These are phyloP conservation scores for Ophion obscuratus DNA, from an alignment of 2,888 invertebrate genomes.

Conservation along the genomic window DNA sequence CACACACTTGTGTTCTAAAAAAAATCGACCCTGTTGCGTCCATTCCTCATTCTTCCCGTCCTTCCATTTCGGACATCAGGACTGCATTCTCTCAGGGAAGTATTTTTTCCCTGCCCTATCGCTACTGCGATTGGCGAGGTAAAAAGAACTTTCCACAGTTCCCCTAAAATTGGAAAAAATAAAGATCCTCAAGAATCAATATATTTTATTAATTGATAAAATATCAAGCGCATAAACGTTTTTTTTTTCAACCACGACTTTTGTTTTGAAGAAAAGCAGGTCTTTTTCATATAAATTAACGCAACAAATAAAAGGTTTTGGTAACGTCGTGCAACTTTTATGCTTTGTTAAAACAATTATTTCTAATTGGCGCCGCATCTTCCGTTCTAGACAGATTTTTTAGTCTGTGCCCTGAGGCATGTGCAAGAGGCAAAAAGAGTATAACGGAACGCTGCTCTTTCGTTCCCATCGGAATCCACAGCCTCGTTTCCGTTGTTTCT, in stretches of 20 bases:
- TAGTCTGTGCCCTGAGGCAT: not conserved
- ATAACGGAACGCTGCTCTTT: not conserved
- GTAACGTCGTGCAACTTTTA: not conserved
- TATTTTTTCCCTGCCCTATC: not conserved
- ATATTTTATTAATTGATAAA: not conserved
- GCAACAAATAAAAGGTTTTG: not conserved
- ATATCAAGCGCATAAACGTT: not conserved
- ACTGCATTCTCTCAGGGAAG: not conserved
- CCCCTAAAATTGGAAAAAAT: not conserved
- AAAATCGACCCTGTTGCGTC: not conserved
- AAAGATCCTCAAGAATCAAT: not conserved
- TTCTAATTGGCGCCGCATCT: not conserved
- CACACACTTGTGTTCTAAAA: not conserved
- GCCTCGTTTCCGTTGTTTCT: not conserved
- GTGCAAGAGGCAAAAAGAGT: not conserved
- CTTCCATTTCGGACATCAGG: not conserved
- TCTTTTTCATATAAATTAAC: not conserved
- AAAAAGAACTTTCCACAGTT: not conserved
- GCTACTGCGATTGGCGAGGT: not conserved
- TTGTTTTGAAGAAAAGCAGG: not conserved
- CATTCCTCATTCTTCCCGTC: not conserved
- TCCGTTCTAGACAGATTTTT: not conserved
- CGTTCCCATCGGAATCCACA: not conserved
- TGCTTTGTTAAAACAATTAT: not conserved
- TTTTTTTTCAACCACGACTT: not conserved